Evolutionary conservation across 2,113 vertebrate species (phyloP).

Genomic region (Origma solitaria): DNA sequence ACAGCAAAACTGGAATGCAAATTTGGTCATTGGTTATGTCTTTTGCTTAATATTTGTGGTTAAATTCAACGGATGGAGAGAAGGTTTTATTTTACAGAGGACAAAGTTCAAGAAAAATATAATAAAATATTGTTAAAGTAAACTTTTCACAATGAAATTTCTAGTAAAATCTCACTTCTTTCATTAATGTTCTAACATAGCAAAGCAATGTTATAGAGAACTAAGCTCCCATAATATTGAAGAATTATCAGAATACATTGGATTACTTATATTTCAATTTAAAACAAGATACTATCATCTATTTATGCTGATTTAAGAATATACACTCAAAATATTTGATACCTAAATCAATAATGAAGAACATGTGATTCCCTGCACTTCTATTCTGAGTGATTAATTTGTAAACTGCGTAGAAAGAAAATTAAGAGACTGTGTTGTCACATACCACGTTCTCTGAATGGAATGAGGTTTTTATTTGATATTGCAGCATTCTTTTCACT

Average conservation of each 20-base stretch:
- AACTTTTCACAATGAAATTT: slow-evolving; percentile 28
- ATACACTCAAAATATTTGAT: not conserved
- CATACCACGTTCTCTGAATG: not conserved
- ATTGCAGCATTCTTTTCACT: not conserved
- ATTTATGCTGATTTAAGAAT: slow-evolving; percentile 27
- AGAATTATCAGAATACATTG: not conserved
- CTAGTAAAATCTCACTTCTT: slow-evolving; percentile 22
- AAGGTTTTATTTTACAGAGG: slow-evolving; percentile 24
- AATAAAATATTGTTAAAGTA: slow-evolving; percentile 20
- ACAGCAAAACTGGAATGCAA: not conserved
- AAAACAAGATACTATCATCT: not conserved
- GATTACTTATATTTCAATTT: slow-evolving; percentile 14
- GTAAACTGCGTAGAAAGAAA: not conserved
- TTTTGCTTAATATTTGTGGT: slow-evolving; percentile 39
- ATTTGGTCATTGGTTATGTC: slow-evolving; percentile 31
- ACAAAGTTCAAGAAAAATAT: slow-evolving; percentile 13
- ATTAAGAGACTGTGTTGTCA: not conserved
- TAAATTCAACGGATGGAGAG: slow-evolving; percentile 29
- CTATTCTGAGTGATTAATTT: not conserved
- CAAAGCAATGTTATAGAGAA: not conserved
- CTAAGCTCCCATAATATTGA: not conserved
- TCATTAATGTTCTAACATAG: not conserved
- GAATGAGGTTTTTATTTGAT: not conserved
- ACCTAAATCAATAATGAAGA: slow-evolving; percentile 41
- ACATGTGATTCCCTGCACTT: not conserved